These are phyloP conservation scores for Panurus biarmicus DNA, from an alignment of 2,113 vertebrate species.

Conservation along the genomic window DNA sequence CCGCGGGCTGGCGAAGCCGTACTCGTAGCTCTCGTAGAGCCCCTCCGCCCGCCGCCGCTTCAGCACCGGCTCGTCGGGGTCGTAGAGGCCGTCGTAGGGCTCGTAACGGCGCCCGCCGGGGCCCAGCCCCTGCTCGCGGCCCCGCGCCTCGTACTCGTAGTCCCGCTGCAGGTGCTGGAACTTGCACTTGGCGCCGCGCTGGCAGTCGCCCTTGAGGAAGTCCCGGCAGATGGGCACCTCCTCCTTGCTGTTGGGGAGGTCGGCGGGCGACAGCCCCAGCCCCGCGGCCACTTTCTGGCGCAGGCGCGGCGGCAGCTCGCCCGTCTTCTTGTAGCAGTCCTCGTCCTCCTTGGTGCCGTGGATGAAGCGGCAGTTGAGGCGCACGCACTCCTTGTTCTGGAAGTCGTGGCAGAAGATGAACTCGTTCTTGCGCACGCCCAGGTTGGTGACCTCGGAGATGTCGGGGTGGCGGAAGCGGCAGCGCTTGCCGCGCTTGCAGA, in stretches of 20 bases:
- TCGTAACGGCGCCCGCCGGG: conserved; percentile 73
- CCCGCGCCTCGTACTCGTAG: conserved; percentile 79
- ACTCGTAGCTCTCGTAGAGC: conserved; percentile 85
- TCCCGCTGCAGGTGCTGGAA: conserved; percentile 92
- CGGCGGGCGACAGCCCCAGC: conserved; percentile 85
- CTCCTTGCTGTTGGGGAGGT: conserved; percentile 88
- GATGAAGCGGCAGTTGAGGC: conserved; percentile 91
- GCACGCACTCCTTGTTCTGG: conserved; percentile 94
- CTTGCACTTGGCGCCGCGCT: conserved; percentile 91
- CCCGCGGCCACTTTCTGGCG: conserved; percentile 90
- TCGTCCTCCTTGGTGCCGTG: conserved; percentile 96
- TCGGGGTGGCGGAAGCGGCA: conserved; percentile 95
- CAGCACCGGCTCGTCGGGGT: conserved; percentile 80
- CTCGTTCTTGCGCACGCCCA: conserved; percentile 95
- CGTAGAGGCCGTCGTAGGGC: conserved; percentile 78
- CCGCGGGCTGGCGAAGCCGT: conserved; percentile 72
- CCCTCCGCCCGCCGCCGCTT: conserved; percentile 84
- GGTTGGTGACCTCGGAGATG: conserved; percentile 88
- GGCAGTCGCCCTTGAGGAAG: conserved; percentile 93
- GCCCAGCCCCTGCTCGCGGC: conserved; percentile 70
- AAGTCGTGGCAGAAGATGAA: conserved; percentile 98
- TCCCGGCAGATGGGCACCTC: conserved; percentile 95
- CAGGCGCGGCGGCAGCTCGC: conserved; percentile 86
- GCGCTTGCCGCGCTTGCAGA: conserved; percentile 93
- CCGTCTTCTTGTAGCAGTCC: conserved; percentile 94